A percentile compares a stretch with the other conserved stretches of the same genome.
Conservation (phyloP, 2,888 invertebrate species). For the Lasius platythorax region DNA sequence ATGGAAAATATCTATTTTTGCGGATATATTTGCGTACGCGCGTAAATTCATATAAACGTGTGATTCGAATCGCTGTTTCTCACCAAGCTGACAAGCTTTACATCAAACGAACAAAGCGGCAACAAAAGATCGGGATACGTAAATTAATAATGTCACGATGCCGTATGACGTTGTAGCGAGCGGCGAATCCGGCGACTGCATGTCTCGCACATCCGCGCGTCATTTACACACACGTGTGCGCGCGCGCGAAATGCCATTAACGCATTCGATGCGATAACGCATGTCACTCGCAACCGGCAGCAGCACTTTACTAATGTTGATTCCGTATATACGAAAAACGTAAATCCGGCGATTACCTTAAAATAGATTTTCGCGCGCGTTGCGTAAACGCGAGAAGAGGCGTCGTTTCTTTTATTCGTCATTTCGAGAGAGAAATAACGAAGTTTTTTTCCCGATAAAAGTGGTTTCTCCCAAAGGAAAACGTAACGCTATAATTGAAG, state of each 20-base stretch:
- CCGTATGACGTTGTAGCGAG: conserved; percentile 30
- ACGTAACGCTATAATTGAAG: neutral
- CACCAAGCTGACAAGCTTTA: neutral
- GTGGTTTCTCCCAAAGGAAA: neutral
- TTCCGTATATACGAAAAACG: conserved; percentile 48
- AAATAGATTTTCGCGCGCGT: conserved; percentile 20
- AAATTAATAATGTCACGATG: conserved; percentile 51
- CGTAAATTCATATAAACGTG: conserved; percentile 20
- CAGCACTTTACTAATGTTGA: conserved; percentile 58
- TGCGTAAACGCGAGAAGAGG: neutral
- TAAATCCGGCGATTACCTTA: conserved; percentile 1
- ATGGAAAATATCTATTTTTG: neutral
- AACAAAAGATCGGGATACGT: conserved; percentile 29
- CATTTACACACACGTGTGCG: conserved; percentile 52
- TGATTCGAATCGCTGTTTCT: conserved; percentile 1
- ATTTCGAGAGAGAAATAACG: neutral
- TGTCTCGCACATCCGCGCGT: conserved; percentile 35
- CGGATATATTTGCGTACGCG: neutral
- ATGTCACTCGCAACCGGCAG: conserved; percentile 60
- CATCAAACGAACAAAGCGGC: conserved; percentile 16
- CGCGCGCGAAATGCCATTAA: conserved; percentile 56
- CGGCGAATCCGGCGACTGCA: conserved; percentile 30
- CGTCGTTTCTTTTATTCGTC: neutral
- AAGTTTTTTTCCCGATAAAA: neutral
- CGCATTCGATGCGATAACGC: conserved; percentile 53